Evolutionary conservation across 2,888 invertebrate species (phyloP), one percentile per base, ranked within the genome.

Genomic region (Scaptomyza parva): DNA sequence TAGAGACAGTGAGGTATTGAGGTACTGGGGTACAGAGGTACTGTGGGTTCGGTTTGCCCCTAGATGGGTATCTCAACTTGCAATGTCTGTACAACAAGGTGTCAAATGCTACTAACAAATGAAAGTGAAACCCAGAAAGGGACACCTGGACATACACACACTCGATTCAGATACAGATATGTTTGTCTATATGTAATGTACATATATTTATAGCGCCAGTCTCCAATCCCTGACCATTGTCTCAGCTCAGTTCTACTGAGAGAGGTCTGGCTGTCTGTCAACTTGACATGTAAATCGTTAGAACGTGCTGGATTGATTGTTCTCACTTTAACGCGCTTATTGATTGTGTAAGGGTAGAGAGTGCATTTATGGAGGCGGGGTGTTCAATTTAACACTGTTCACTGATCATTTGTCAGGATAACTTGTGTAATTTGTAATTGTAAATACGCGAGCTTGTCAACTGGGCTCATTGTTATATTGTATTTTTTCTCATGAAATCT

Each of bases 31-130:
- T n/a, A n/a, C n/a, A n/a, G n/a, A n/a, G n/a, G 30, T 47, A 41
- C 41, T 47, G 53, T 39, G 40, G 44, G 48, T 53, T 41, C 53
- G 43, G 51, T 57, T 24, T 41, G 51, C 11, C 74, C 55, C 47
- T 45, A 62, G 80, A 80, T 80, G 61, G 33, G 20, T 80, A 82
- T 82, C 80, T 14, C 61, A 64, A 70, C 62, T 74, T 74, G 71
- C 71, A 73, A 55, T 60, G 37, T 55, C 68, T 64, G 58, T 57
- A 53, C 52, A 63, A 88, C 85, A 88, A 88, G 88, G 88, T 90
- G 89, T 89, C 89, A 89, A 85, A 70, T 64, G 76, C 71, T 59
- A 64, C 67, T 85, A 87, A 89, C 88, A 89, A 90, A 88, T 89
- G 86, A 89, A 89, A 90, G 85, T 88, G 86, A 89, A 89, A 88